Evolutionary conservation across 1,140 invertebrate genomes (phyloP).

Genomic region (Solenopsis invicta): DNA sequence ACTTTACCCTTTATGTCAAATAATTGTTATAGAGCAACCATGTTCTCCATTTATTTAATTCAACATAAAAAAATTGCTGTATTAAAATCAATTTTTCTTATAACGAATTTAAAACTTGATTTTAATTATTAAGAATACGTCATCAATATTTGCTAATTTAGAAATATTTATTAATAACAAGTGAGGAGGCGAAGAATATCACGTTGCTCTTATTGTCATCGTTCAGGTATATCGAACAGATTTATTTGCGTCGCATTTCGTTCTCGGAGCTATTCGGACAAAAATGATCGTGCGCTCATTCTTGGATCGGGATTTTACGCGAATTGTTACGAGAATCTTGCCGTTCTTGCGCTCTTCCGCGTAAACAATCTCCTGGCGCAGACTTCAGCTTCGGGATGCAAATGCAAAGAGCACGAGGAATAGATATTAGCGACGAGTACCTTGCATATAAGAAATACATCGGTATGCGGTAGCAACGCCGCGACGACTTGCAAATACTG

Average conservation of each 20-base stretch:
- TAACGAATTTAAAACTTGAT: background rate
- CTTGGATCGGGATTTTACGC: background rate
- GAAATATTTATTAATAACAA: background rate
- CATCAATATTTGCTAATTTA: background rate
- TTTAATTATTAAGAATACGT: background rate
- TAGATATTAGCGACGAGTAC: slow-evolving; percentile 3
- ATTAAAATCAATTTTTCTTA: slow-evolving; percentile 1
- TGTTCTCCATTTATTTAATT: background rate
- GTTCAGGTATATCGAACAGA: background rate
- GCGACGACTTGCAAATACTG: background rate
- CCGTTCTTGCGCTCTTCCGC: background rate
- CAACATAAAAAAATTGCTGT: background rate
- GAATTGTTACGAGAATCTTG: background rate
- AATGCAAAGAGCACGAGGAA: slow-evolving; percentile 15
- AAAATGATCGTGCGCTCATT: slow-evolving; percentile 7
- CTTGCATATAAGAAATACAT: slow-evolving; percentile 4
- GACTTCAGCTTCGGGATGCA: background rate
- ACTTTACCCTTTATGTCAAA: background rate
- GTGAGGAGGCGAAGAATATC: background rate
- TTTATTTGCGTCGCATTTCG: background rate
- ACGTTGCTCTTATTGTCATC: background rate
- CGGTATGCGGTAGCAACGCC: slow-evolving; percentile 10
- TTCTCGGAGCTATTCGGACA: background rate
- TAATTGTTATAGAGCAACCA: background rate
- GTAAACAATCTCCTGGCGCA: slow-evolving; percentile 43